phyloP scores from a whole-genome alignment of 2,113 vertebrate species.

The Bubo bubo region DNA sequence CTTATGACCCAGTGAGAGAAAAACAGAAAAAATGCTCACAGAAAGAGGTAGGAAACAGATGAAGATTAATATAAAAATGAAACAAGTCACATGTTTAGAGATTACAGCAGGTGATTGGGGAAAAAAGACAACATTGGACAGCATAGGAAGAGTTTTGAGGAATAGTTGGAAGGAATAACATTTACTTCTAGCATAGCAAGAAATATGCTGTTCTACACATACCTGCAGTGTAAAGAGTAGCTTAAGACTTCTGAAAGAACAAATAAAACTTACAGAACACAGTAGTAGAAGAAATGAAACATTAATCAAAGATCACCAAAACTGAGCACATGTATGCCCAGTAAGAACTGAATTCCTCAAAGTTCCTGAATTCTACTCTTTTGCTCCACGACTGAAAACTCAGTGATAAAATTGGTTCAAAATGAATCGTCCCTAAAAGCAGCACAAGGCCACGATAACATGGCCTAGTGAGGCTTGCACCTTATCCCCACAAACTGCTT shows the following conservation, averaged over 20 bases:
- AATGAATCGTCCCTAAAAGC: background rate
- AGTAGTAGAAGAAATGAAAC: background rate
- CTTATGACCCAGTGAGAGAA: background rate
- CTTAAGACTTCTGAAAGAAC: background rate
- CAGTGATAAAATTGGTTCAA: background rate
- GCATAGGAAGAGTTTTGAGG: background rate
- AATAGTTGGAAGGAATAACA: background rate
- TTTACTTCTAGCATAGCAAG: background rate
- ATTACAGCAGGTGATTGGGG: background rate
- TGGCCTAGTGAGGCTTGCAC: rapidly evolving
- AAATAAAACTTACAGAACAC: background rate
- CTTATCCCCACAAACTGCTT: background rate
- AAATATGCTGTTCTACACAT: background rate
- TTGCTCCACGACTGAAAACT: background rate
- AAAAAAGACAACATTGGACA: background rate
- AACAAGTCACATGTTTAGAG: background rate
- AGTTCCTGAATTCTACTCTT: background rate
- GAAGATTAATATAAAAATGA: background rate
- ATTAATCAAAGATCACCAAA: background rate
- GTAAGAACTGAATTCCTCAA: background rate
- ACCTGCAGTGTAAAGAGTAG: background rate
- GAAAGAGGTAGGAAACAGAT: background rate
- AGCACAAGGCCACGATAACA: background rate
- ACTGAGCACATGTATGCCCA: background rate
- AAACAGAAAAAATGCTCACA: background rate